Evolutionary conservation across 2,797 vertebrate genomes (phyloP).

Genomic region (Acanthiza pusilla): DNA sequence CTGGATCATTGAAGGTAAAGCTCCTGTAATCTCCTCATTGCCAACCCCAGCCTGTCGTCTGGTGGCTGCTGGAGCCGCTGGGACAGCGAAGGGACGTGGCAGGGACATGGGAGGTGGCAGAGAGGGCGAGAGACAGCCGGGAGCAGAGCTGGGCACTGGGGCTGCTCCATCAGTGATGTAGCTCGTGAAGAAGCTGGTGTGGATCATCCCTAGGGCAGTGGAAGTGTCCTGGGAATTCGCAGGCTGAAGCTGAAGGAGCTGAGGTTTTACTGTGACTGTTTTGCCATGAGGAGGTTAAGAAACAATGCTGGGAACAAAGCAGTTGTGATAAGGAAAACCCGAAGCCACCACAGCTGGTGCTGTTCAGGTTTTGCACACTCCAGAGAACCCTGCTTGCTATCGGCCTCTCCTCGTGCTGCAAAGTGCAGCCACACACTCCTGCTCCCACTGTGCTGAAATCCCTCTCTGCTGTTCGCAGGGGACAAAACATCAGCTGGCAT

Average conservation of each 20-base stretch:
- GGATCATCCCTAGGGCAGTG: neutral
- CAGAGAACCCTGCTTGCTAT: accelerated
- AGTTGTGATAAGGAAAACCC: neutral
- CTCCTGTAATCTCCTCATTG: constrained; percentile 1
- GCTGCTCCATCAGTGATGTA: accelerated
- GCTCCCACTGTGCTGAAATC: neutral
- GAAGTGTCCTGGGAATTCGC: neutral
- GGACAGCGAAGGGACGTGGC: neutral
- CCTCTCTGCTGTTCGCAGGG: neutral
- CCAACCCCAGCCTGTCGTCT: neutral
- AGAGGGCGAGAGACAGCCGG: accelerated
- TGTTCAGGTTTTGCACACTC: neutral
- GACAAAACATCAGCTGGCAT: neutral
- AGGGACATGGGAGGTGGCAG: neutral
- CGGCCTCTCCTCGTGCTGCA: neutral
- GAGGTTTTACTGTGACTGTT: neutral
- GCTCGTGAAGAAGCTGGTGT: neutral
- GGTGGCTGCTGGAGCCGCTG: neutral
- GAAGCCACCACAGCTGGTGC: neutral
- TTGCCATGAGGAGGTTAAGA: neutral
- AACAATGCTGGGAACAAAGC: neutral
- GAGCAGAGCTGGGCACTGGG: neutral
- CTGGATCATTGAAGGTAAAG: constrained; percentile 45
- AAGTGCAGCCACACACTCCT: neutral
- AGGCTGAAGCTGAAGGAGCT: neutral